Percentiles rank a stretch among this genome's conserved stretches.
Conservation (phyloP, 1,140 invertebrate species). For the Drosophila biarmipes region DNA sequence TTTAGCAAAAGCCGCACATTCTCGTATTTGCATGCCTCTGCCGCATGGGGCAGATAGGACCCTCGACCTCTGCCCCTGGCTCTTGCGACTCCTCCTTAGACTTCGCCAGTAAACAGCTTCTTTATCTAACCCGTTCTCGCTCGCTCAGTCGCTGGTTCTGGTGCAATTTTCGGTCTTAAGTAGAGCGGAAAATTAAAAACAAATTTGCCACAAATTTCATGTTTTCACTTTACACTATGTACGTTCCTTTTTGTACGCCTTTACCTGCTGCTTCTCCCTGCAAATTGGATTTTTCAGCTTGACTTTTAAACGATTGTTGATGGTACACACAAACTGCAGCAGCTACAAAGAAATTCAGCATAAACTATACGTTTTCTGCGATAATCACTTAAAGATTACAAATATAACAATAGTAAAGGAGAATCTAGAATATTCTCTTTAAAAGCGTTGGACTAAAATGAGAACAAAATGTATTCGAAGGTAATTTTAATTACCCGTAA, state of each 20-base stretch:
- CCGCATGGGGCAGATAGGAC: neutral
- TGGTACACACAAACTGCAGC: constrained; percentile 13
- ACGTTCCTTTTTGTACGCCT: neutral
- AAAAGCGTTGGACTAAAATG: no score
- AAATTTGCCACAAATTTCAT: constrained; percentile 69
- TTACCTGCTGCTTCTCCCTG: constrained; percentile 44
- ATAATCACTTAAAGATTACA: neutral
- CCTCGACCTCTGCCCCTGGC: neutral
- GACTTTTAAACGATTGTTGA: constrained; percentile 28
- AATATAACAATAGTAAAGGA: no score
- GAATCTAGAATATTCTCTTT: no score
- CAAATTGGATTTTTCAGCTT: constrained; percentile 44
- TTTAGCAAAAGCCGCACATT: constrained; percentile 60
- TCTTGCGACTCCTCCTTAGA: constrained; percentile 1
- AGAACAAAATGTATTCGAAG: no score
- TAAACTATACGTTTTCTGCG: neutral
- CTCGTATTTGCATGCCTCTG: constrained; percentile 52
- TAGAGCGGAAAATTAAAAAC: constrained; percentile 82
- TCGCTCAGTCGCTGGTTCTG: constrained; percentile 17
- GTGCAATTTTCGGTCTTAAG: constrained; percentile 71
- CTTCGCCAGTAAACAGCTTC: constrained; percentile 63
- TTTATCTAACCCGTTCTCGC: constrained; percentile 66
- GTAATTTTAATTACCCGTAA: no score
- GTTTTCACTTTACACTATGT: constrained; percentile 44
- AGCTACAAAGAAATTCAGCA: neutral